Evolutionary conservation across 2,113 vertebrate species (phyloP).

Genomic region (Cercopithecus mona): DNA sequence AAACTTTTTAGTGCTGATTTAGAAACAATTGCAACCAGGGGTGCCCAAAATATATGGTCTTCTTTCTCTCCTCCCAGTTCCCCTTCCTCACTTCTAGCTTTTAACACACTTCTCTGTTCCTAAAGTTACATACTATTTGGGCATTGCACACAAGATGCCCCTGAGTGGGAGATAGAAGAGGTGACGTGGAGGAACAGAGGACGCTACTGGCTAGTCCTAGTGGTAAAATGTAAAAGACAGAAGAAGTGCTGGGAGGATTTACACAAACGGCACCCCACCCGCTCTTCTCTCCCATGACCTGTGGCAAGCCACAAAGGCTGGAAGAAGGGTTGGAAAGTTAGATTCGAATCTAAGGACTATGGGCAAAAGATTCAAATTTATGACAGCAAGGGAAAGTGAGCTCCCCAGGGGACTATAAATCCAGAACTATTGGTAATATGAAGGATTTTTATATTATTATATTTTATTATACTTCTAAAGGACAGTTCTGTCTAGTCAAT

Average conservation of each 20-base stretch:
- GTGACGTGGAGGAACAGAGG: neutral
- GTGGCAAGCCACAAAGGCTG: neutral
- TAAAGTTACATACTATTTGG: neutral
- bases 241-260: neutral
- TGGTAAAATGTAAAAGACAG: neutral
- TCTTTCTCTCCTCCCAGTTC: neutral
- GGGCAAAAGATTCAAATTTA: neutral
- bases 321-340: neutral
- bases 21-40: neutral
- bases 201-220: neutral
- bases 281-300: neutral
- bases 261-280: neutral
- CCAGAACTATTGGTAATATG: neutral
- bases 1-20: neutral
- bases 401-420: neutral
- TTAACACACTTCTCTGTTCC: neutral
- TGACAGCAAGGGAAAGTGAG: neutral
- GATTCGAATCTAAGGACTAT: neutral
- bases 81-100: neutral
- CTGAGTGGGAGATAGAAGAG: neutral
- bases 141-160: neutral
- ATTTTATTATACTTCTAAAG: neutral
- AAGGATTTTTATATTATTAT: neutral
- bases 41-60: neutral
- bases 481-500: neutral